Base-by-base conservation (phyloP, 1,140 invertebrate genomes). In the Orussus abietinus region DNA sequence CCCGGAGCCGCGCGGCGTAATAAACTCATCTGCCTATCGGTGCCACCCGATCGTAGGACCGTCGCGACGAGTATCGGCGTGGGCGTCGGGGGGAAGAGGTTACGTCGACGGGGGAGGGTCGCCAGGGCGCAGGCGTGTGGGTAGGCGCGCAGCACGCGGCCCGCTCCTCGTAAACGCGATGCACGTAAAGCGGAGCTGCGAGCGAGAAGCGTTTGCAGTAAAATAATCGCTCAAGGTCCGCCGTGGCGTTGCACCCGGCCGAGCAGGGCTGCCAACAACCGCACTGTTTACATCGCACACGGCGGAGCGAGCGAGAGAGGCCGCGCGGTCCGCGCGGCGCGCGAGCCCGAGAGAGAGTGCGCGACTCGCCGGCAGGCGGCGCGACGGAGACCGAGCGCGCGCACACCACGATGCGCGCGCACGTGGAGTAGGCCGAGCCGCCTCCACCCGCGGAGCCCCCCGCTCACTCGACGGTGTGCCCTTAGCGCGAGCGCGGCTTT, bases 181-280 rank as follows among this genome's bases (percentile, higher is more conserved):
- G 46, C 42, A 35, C 46, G 49, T 45, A 41, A 49, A 49, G 34
- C 49, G 40, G 29, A 28, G 32, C 32, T 15, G 32, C 33, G 15
- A 21, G 48, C 35, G 31, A 38, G 28, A 28, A 38, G 34, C 49
- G 49, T 58, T 62, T 54, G 52, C 57, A 63, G 66, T 69, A 69
- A 72, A 70, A 72, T 72, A 69, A 69, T 69, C 65, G 66, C 55
- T 69, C 66, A 69, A 72, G 69, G 66, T 68, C 64, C 60, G 54
- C 49, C 49, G 59, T 65, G 66, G 64, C 66, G 66, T 69, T 72
- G 66, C 66, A 69, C 66, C 54, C 66, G 58, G 45, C 45, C 49
- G 47, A 42, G 41, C 58, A 66, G 57, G 58, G 52, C 51, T 64
- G 57, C 55, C 59, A 66, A 58, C 63, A 59, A 55, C 52, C 56